Evolutionary conservation across 2,797 vertebrate species (phyloP).

Genomic region (Leptodactylus fallax): DNA sequence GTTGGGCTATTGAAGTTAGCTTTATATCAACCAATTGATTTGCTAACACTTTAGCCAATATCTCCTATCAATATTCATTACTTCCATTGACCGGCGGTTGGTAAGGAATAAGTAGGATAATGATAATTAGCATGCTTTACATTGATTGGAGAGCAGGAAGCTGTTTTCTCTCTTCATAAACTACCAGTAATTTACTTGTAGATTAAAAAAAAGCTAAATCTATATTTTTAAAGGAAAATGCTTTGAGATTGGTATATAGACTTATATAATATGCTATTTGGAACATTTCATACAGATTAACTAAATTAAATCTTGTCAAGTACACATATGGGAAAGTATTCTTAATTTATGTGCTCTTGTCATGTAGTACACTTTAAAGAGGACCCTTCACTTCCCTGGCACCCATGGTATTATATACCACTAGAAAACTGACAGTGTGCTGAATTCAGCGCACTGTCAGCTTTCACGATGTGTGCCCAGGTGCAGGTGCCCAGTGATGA

Average conservation of each 20-base stretch:
- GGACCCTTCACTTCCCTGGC: no score
- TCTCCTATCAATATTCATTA: slow-evolving; percentile 57
- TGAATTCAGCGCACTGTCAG: no score
- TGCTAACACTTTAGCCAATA: slow-evolving; percentile 57
- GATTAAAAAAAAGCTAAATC: slow-evolving; percentile 13
- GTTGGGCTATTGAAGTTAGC: slow-evolving; percentile 36
- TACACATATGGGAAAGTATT: not conserved
- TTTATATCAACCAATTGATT: slow-evolving; percentile 56
- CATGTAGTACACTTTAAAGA: no score
- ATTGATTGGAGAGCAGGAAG: slow-evolving; percentile 14
- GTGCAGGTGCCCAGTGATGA: no score
- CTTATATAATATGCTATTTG: not conserved
- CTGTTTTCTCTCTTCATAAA: slow-evolving; percentile 23
- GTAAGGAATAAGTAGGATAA: slow-evolving; percentile 36
- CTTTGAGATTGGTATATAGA: not conserved
- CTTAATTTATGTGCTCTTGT: not conserved
- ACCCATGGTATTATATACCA: no score
- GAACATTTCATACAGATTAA: not conserved
- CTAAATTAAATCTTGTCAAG: not conserved
- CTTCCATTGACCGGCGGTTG: slow-evolving; percentile 44
- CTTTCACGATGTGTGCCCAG: no score
- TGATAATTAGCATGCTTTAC: slow-evolving; percentile 43
- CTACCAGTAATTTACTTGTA: not conserved
- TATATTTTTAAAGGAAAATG: not conserved
- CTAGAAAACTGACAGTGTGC: no score